These are phyloP conservation scores for Nannoperca obscura DNA, from an alignment of 2,797 vertebrate species.

Conservation along the genomic window DNA sequence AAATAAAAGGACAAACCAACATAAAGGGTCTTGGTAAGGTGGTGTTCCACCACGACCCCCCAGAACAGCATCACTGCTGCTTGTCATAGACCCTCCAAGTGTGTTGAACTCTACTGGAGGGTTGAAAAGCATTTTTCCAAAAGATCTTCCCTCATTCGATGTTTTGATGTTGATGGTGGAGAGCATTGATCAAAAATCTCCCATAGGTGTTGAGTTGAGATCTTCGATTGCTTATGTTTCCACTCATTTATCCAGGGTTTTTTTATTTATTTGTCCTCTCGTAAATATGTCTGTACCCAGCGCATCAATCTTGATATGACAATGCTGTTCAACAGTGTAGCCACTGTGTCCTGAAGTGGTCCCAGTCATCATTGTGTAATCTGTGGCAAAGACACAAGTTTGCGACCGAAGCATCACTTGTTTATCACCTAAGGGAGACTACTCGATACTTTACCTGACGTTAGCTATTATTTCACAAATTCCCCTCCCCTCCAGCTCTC, in stretches of 20 bases:
- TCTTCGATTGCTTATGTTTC: too few species aligned
- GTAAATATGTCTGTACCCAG: not conserved
- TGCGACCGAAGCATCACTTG: not conserved
- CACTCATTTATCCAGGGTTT: not conserved
- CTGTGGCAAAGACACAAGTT: not conserved
- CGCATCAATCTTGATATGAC: not conserved
- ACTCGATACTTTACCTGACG: too few species aligned
- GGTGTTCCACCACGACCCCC: not conserved
- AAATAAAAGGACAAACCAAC: not conserved
- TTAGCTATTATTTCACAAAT: too few species aligned
- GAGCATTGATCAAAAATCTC: not conserved
- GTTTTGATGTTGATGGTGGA: not conserved
- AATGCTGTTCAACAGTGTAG: too few species aligned
- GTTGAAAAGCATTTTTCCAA: not conserved
- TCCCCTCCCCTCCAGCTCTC: too few species aligned
- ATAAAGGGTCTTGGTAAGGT: not conserved
- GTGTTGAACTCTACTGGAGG: not conserved
- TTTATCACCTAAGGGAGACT: not conserved
- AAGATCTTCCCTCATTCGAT: not conserved
- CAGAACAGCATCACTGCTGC: not conserved
- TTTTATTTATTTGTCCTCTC: not conserved
- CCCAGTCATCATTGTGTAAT: not conserved
- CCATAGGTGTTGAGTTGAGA: not conserved
- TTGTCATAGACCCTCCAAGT: not conserved
- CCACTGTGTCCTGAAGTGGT: not conserved